phyloP scores from a whole-genome alignment of 1,140 invertebrate species.

The Drosophila navojoa region DNA sequence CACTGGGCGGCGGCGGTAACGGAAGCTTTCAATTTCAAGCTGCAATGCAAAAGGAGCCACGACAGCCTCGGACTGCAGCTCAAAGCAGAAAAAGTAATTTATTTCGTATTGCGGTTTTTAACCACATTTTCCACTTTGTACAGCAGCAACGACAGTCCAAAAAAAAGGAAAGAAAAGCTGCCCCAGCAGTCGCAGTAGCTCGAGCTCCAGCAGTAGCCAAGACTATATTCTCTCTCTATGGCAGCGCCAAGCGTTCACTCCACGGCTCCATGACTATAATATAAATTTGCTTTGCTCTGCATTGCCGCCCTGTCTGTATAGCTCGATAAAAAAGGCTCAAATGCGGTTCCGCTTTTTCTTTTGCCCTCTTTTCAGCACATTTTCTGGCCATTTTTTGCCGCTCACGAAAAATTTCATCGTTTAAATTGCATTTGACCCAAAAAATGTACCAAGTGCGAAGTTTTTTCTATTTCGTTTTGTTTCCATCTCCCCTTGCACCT shows the following conservation, averaged over 20 bases:
- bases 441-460: constrained; percentile 55
- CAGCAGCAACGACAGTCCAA: constrained; percentile 73
- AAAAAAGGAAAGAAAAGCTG: constrained; percentile 45
- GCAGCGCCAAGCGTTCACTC: constrained; percentile 5
- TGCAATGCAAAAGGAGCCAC: constrained; percentile 63
- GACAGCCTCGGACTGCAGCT: constrained; percentile 59
- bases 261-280: constrained; percentile 34
- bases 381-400: constrained; percentile 32
- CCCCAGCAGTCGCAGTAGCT: constrained; percentile 21
- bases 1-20: constrained; percentile 45
- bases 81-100: constrained; percentile 83
- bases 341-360: constrained; percentile 75
- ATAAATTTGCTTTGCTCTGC: constrained; percentile 47
- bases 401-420: constrained; percentile 35
- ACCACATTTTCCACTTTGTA: constrained; percentile 83
- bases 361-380: constrained; percentile 49
- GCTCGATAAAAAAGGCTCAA: constrained; percentile 79
- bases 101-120: constrained; percentile 83
- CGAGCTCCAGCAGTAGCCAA: constrained; percentile 47
- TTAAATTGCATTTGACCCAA: constrained; percentile 57
- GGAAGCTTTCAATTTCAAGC: constrained; percentile 82
- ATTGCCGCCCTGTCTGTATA: constrained; percentile 43
- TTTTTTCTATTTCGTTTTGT: constrained; percentile 66
- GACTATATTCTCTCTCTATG: constrained; percentile 33
- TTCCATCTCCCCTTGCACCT: constrained; percentile 61